These are phyloP conservation scores for Bilobella aurantiaca DNA, from an alignment of 1,140 invertebrate genomes.

Conservation along the genomic window DNA sequence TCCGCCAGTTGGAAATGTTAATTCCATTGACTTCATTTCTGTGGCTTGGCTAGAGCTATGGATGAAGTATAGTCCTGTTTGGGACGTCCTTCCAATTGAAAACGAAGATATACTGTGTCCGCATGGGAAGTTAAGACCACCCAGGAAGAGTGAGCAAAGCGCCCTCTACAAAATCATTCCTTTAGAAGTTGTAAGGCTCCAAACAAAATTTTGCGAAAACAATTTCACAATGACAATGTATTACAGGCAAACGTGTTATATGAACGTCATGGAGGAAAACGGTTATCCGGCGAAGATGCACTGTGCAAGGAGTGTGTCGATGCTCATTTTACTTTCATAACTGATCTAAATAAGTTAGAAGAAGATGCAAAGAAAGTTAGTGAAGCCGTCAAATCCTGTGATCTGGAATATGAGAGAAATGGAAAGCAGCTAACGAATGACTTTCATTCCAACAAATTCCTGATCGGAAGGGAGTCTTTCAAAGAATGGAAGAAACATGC, in stretches of 20 bases:
- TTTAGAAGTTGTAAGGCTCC: slow-evolving; percentile 4
- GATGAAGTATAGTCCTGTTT: slow-evolving; percentile 38
- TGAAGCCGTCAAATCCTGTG: slow-evolving; percentile 36
- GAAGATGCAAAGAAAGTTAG: slow-evolving; percentile 38
- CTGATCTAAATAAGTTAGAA: slow-evolving; percentile 15
- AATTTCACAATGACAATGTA: too few relatives aligned
- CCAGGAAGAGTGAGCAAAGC: slow-evolving; percentile 11
- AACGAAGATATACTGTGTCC: slow-evolving; percentile 44
- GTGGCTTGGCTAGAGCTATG: slow-evolving; percentile 46
- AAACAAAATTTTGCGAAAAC: background rate
- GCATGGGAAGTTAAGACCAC: slow-evolving; percentile 44
- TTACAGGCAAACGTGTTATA: slow-evolving; percentile 42
- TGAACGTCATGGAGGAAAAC: slow-evolving; percentile 40
- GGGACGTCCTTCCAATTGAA: slow-evolving; percentile 38
- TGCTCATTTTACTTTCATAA: slow-evolving; percentile 39
- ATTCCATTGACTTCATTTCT: slow-evolving; percentile 45
- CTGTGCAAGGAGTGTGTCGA: slow-evolving; percentile 47
- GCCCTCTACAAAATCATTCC: slow-evolving; percentile 17
- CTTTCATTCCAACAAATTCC: slow-evolving; percentile 20
- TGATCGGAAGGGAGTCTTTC: slow-evolving; percentile 19
- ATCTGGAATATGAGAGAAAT: slow-evolving; percentile 11
- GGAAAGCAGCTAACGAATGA: background rate
- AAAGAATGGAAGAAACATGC: slow-evolving; percentile 24
- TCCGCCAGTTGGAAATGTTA: too few relatives aligned
- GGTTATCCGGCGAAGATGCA: slow-evolving; percentile 40